Conservation (phyloP, 2,888 invertebrate species). For the Thymelicus sylvestris region DNA sequence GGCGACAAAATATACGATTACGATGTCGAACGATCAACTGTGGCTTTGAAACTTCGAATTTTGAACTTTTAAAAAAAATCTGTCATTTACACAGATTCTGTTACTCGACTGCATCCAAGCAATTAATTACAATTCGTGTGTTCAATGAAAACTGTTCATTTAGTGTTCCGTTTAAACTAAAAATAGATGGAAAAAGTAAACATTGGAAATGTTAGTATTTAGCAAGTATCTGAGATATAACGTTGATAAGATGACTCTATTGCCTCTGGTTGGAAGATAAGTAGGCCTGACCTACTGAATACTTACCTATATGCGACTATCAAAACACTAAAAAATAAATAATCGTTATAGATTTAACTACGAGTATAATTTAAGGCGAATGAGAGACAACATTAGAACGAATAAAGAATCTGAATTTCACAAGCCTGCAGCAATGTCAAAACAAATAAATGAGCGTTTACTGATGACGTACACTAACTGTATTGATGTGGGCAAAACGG, state of each 20-base stretch:
- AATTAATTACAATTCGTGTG: background rate
- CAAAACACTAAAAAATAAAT: background rate
- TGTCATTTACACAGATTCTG: background rate
- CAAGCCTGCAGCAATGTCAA: conserved; percentile 1
- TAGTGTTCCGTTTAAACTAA: background rate
- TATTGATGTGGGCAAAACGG: conserved; percentile 34
- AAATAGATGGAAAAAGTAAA: background rate
- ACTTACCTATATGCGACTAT: background rate
- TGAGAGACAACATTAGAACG: conserved; percentile 6
- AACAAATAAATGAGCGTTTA: conserved; percentile 19
- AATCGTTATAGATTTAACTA: background rate
- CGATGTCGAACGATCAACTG: background rate
- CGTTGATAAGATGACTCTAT: background rate
- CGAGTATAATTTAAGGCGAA: background rate
- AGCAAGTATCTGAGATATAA: background rate
- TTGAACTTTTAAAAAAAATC: background rate
- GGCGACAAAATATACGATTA: conserved; percentile 3
- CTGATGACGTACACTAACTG: conserved; percentile 32
- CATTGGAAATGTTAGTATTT: background rate
- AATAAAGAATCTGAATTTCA: background rate
- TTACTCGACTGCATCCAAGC: background rate
- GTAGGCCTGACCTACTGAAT: background rate
- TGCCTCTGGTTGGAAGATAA: background rate
- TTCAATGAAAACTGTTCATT: background rate
- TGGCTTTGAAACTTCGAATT: conserved; percentile 3